Percentiles rank a stretch among this genome's conserved stretches.
Conservation (phyloP, 2,113 vertebrate species). For the Elgaria multicarinata region DNA sequence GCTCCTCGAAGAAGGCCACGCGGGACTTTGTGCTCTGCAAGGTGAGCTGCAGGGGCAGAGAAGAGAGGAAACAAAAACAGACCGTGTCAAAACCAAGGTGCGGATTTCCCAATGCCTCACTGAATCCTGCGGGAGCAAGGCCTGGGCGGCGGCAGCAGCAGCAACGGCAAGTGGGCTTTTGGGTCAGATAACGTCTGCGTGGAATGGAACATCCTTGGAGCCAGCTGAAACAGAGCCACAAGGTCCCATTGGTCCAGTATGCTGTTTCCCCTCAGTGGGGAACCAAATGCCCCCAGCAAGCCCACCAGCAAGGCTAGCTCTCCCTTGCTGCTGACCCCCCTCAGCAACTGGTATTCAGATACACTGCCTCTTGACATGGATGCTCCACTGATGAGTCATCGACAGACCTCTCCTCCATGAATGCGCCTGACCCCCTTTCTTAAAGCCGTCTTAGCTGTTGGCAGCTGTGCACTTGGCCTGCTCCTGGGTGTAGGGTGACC, state of each 20-base stretch:
- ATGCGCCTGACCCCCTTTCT: background rate
- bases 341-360: background rate
- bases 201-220: background rate
- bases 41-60: conserved; percentile 85
- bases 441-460: too few species aligned
- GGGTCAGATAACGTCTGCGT: too few species aligned
- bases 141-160: background rate
- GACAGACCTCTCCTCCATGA: background rate
- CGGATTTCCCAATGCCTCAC: background rate
- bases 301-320: background rate
- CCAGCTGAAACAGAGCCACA: background rate
- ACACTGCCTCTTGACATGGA: background rate
- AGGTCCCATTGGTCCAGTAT: background rate
- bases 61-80: conserved; percentile 9
- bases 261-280: background rate
- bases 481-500: too few species aligned
- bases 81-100: background rate
- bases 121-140: background rate
- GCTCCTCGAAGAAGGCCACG: conserved; percentile 96
- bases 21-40: conserved; percentile 95
- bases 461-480: too few species aligned
- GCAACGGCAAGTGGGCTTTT: background rate
- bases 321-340: background rate
- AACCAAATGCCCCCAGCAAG: background rate
- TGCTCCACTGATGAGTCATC: background rate